These are phyloP conservation scores for Sebastes glaucus DNA, from an alignment of 2,797 vertebrate species.

Conservation along the genomic window DNA sequence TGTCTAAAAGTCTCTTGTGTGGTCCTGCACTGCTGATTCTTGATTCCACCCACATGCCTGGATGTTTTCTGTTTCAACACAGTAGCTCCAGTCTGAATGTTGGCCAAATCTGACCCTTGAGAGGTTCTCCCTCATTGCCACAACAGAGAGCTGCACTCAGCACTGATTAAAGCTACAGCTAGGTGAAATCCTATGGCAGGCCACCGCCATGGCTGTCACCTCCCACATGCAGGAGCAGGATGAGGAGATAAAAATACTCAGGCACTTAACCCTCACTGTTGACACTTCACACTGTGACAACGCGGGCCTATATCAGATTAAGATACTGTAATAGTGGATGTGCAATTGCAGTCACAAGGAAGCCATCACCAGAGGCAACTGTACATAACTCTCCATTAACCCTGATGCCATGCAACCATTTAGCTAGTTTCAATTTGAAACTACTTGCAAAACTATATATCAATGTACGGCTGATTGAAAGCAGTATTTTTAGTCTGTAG, in stretches of 20 bases:
- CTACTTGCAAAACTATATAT: background rate
- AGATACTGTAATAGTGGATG: conserved; percentile 21
- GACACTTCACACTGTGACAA: conserved; percentile 41
- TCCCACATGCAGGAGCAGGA: conserved; percentile 30
- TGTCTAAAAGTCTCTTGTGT: conserved; percentile 1
- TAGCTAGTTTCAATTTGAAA: background rate
- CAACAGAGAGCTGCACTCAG: conserved; percentile 39
- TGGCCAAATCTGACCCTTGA: conserved; percentile 31
- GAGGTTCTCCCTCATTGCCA: conserved; percentile 32
- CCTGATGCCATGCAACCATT: background rate
- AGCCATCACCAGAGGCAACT: background rate
- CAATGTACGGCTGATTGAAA: background rate
- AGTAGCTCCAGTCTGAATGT: conserved; percentile 34
- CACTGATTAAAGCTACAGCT: conserved; percentile 52
- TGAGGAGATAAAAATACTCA: conserved; percentile 57
- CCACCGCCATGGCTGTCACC: conserved; percentile 54
- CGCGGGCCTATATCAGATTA: conserved; percentile 22
- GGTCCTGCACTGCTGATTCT: conserved; percentile 12
- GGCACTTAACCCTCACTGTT: conserved; percentile 49
- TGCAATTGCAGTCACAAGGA: background rate
- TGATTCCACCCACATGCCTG: conserved; percentile 34
- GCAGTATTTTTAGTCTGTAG: background rate
- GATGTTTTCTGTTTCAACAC: conserved; percentile 34
- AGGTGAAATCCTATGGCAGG: conserved; percentile 57
- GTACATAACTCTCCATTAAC: background rate